phyloP scores from a whole-genome alignment of 2,113 vertebrate species.

The Prunella himalayana region DNA sequence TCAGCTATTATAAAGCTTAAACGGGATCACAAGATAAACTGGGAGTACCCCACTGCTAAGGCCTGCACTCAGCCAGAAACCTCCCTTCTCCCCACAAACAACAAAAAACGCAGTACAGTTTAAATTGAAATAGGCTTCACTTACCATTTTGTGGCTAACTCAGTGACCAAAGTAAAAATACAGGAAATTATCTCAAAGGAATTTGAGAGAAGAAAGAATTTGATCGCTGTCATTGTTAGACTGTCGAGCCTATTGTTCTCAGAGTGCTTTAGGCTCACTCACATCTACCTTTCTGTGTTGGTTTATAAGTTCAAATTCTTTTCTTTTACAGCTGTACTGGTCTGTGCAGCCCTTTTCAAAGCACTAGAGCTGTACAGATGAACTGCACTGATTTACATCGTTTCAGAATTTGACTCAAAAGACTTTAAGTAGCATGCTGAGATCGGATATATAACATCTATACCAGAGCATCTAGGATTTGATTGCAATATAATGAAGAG shows the following conservation, averaged over 20 bases:
- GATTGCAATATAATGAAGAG: slow-evolving; percentile 71
- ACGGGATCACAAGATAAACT: accelerated
- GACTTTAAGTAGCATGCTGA: slow-evolving; percentile 35
- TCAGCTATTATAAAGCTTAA: not conserved
- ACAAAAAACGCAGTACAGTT: not conserved
- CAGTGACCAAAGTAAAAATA: not conserved
- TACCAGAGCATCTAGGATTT: slow-evolving; percentile 55
- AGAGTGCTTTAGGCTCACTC: not conserved
- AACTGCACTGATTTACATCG: slow-evolving; percentile 1
- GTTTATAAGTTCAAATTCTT: not conserved
- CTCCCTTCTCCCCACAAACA: not conserved
- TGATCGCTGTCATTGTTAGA: accelerated
- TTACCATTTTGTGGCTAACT: not conserved
- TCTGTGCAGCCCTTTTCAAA: not conserved
- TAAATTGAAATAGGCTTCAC: not conserved
- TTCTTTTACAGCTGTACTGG: not conserved
- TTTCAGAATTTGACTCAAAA: slow-evolving; percentile 15
- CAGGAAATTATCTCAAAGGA: not conserved
- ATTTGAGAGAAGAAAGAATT: not conserved
- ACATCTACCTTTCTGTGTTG: not conserved
- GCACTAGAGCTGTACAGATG: not conserved
- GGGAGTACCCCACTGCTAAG: not conserved
- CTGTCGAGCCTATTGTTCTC: not conserved
- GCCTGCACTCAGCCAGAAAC: not conserved
- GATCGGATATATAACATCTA: slow-evolving; percentile 41